These are phyloP conservation scores for Megastigmus dorsalis DNA, from an alignment of 2,888 invertebrate species.

Conservation along the genomic window DNA sequence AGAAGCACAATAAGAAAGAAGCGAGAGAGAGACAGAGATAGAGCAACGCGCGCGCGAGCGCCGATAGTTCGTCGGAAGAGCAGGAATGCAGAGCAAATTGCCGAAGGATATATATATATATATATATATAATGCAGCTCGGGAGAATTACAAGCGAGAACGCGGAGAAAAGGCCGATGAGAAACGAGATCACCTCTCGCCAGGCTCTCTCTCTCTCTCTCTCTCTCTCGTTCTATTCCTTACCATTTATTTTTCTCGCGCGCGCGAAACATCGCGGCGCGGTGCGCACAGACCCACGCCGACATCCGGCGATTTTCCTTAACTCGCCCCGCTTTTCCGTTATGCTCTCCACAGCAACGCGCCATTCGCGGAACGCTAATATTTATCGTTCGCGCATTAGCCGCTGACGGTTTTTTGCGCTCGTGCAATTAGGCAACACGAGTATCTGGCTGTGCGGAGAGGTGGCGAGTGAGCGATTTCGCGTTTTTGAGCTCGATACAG, in stretches of 20 bases:
- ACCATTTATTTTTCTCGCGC: no score
- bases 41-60: no score
- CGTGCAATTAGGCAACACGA: no score
- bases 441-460: no score
- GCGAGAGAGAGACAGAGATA: not conserved
- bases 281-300: not conserved
- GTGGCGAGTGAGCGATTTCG: no score
- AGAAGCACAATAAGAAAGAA: not conserved
- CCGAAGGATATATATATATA: no score
- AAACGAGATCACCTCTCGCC: not conserved
- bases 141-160: slow-evolving; percentile 16
- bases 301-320: slow-evolving; percentile 34
- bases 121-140: slow-evolving; percentile 4
- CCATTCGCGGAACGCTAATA: not conserved
- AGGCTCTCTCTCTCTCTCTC: not conserved
- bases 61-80: not conserved
- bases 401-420: no score
- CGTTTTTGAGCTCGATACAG: no score
- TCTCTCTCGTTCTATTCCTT: no score
- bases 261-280: not conserved
- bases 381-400: no score
- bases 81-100: slow-evolving; percentile 35
- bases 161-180: not conserved
- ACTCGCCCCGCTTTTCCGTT: not conserved
- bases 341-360: not conserved